Conservation (phyloP, 2,888 invertebrate species). For the Ectropis crepuscularia region DNA sequence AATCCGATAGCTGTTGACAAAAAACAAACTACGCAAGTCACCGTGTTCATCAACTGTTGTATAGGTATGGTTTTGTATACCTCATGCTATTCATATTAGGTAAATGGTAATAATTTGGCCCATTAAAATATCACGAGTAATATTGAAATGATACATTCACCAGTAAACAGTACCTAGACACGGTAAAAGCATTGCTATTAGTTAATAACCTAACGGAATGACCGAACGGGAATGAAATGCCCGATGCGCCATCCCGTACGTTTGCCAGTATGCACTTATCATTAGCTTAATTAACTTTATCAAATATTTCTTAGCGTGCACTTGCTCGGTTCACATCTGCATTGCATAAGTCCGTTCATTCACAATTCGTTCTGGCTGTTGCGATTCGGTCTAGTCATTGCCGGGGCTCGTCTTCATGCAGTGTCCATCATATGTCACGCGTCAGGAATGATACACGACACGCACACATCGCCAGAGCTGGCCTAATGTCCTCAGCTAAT, state of each 20-base stretch:
- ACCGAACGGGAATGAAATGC: slow-evolving; percentile 3
- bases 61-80: no score
- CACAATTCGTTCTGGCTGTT: slow-evolving; percentile 41
- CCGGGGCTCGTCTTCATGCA: slow-evolving; percentile 47
- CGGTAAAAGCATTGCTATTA: slow-evolving; percentile 3
- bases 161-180: neutral
- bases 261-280: slow-evolving; percentile 13
- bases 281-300: slow-evolving; percentile 27
- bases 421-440: slow-evolving; percentile 62
- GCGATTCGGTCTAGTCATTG: slow-evolving; percentile 61
- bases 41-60: no score
- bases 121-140: neutral
- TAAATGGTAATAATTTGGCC: neutral
- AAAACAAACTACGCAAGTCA: no score
- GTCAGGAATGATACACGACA: slow-evolving; percentile 69
- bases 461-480: slow-evolving; percentile 61
- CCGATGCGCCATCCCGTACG: slow-evolving; percentile 5
- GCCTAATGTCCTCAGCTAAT: slow-evolving; percentile 79
- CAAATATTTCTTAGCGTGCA: slow-evolving; percentile 27
- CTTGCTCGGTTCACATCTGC: slow-evolving; percentile 29
- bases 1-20: no score
- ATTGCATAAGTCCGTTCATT: slow-evolving; percentile 34
- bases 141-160: neutral
- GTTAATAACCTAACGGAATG: slow-evolving; percentile 10
- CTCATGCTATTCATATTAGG: neutral